These are phyloP conservation scores for Conchocele bisecta DNA, from an alignment of 2,888 invertebrate genomes.

Conservation along the genomic window DNA sequence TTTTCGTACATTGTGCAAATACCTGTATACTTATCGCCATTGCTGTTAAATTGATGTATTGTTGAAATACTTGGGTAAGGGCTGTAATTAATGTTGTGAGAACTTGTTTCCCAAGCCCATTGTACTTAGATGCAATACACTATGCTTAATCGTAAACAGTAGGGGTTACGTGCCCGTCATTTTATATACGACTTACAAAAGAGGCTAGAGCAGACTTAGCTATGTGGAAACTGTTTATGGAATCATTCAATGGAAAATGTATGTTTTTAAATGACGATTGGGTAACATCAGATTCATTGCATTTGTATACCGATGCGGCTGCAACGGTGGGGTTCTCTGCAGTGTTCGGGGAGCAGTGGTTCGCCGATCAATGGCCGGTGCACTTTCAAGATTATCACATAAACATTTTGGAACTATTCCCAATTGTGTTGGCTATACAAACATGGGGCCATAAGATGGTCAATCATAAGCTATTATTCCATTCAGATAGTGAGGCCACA, in stretches of 20 bases:
- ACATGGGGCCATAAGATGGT: slow-evolving; percentile 16
- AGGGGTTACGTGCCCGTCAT: background rate
- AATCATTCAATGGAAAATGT: slow-evolving; percentile 42
- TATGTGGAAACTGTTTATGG: slow-evolving; percentile 28
- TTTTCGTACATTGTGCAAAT: no score
- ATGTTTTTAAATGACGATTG: slow-evolving; percentile 40
- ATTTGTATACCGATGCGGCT: slow-evolving; percentile 37
- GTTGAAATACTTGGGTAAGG: no score
- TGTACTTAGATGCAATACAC: no score
- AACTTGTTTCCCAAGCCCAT: no score
- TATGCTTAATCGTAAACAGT: no score
- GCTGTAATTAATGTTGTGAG: no score
- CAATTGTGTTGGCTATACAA: slow-evolving; percentile 35
- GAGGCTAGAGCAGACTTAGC: background rate
- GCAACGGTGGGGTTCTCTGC: slow-evolving; percentile 26
- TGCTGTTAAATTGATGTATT: no score
- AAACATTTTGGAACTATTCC: slow-evolving; percentile 31
- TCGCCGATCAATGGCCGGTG: background rate
- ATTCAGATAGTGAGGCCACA: slow-evolving; percentile 29
- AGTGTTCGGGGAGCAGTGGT: slow-evolving; percentile 23
- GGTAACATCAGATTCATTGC: slow-evolving; percentile 9
- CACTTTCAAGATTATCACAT: slow-evolving; percentile 1
- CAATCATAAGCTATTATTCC: slow-evolving; percentile 33
- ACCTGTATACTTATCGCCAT: no score
- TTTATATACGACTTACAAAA: background rate